phyloP scores from a whole-genome alignment of 2,888 invertebrate genomes.

The Ephialtes manifestator region DNA sequence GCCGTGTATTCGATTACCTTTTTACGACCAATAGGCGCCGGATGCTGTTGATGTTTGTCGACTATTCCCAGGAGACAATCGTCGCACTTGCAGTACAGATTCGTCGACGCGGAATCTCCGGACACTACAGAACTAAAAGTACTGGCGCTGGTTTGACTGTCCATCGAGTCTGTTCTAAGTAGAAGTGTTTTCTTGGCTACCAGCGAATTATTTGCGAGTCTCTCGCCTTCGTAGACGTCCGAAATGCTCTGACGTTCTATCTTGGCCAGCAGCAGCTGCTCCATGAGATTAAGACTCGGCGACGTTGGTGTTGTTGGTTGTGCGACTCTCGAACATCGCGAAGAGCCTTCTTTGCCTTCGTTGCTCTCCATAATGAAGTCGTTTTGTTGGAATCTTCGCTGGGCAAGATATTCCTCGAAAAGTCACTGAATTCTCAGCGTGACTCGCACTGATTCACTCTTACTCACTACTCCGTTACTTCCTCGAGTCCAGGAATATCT shows the following conservation, averaged over 20 bases:
- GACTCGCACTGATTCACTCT: neutral
- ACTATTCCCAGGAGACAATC: conserved; percentile 94
- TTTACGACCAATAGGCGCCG: conserved; percentile 77
- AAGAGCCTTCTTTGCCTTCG: conserved; percentile 69
- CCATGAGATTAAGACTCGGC: conserved; percentile 89
- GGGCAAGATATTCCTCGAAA: neutral
- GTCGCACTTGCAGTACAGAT: conserved; percentile 92
- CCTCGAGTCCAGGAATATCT: neutral
- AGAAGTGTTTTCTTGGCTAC: conserved; percentile 83
- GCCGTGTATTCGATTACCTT: conserved; percentile 79
- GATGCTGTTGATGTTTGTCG: conserved; percentile 88
- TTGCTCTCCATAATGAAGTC: conserved; percentile 33
- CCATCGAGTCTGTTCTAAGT: conserved; percentile 92
- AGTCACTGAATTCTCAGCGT: neutral
- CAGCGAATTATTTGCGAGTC: conserved; percentile 45
- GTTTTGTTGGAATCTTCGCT: neutral
- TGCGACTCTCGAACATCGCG: conserved; percentile 79
- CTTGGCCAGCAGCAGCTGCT: conserved; percentile 92
- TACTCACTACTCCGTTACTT: conserved; percentile 1
- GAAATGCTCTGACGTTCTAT: conserved; percentile 90
- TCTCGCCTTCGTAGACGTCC: conserved; percentile 74
- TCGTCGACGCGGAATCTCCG: conserved; percentile 89
- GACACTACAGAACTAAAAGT: conserved; percentile 89
- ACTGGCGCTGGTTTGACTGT: conserved; percentile 89
- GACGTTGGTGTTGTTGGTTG: conserved; percentile 87